phyloP scores from a whole-genome alignment of 2,797 vertebrate genomes.

The Potorous gilbertii region DNA sequence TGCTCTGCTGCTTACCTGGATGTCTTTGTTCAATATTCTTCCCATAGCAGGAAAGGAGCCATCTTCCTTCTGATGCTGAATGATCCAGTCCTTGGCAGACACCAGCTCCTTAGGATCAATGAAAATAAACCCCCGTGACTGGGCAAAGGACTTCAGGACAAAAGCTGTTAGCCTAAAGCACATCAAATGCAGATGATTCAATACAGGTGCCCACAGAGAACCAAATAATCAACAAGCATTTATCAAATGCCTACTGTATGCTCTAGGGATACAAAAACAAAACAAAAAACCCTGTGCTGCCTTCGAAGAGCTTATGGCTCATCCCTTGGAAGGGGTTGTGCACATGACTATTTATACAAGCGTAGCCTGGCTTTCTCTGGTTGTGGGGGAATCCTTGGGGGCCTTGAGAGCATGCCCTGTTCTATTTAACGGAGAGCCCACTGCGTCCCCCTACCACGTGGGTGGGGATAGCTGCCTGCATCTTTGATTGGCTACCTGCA shows the following conservation, averaged over 20 bases:
- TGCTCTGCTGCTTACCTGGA: constrained; percentile 88
- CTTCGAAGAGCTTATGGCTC: not conserved
- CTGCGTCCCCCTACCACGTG: not conserved
- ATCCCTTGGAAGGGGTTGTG: not conserved
- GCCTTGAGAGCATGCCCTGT: not conserved
- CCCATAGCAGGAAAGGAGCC: constrained; percentile 95
- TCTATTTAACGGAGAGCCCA: not conserved
- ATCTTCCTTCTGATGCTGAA: constrained; percentile 91
- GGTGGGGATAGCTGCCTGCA: too few species aligned
- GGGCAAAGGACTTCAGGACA: constrained; percentile 96
- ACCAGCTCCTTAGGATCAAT: constrained; percentile 93
- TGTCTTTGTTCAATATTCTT: constrained; percentile 95
- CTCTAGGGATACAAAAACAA: not conserved
- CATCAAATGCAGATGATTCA: not conserved
- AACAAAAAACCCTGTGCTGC: not conserved
- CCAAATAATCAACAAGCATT: not conserved
- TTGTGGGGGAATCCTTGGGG: not conserved
- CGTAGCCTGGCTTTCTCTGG: not conserved
- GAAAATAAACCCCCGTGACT: constrained; percentile 95
- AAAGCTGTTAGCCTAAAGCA: constrained; percentile 93
- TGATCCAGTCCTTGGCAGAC: constrained; percentile 93
- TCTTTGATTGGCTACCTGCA: not conserved
- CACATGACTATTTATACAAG: not conserved
- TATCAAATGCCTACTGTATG: not conserved
- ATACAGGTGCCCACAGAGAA: not conserved